Conservation (phyloP, 1,140 invertebrate genomes). For the Adelges cooleyi region DNA sequence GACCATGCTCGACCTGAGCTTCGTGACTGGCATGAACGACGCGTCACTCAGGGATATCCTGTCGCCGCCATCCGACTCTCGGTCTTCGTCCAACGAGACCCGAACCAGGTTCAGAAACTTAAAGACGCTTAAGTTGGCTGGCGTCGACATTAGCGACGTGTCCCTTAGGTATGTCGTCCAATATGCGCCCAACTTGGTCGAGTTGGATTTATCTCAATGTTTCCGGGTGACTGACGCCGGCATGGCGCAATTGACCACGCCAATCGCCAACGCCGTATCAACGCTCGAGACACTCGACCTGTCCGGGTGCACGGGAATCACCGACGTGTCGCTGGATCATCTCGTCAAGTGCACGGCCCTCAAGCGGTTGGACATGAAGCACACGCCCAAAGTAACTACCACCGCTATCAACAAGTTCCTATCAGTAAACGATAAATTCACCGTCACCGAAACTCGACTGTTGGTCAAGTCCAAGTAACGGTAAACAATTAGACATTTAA, state of each 20-base stretch:
- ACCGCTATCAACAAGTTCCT: slow-evolving; percentile 69
- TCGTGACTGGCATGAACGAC: slow-evolving; percentile 70
- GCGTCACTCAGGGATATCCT: slow-evolving; percentile 66
- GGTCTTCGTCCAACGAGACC: slow-evolving; percentile 69
- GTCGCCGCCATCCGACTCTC: slow-evolving; percentile 69
- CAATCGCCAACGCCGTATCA: slow-evolving; percentile 46
- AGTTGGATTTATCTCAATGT: slow-evolving; percentile 72
- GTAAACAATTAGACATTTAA: neutral
- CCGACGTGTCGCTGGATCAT: slow-evolving; percentile 67
- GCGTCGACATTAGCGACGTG: slow-evolving; percentile 80
- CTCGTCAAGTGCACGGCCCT: slow-evolving; percentile 54
- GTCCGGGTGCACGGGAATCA: slow-evolving; percentile 67
- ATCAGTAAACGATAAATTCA: neutral
- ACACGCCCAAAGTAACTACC: slow-evolving; percentile 61
- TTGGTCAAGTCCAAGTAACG: neutral
- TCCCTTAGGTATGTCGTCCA: slow-evolving; percentile 68
- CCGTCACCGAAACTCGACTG: neutral
- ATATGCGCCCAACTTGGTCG: slow-evolving; percentile 57
- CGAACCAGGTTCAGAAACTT: slow-evolving; percentile 67
- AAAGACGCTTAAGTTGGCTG: slow-evolving; percentile 60
- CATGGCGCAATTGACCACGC: slow-evolving; percentile 66
- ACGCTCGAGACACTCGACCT: slow-evolving; percentile 57
- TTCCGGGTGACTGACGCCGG: slow-evolving; percentile 76
- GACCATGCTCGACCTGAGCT: slow-evolving; percentile 64
- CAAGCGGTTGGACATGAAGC: slow-evolving; percentile 56